Evolutionary conservation across 2,797 vertebrate species (phyloP).

Genomic region (Callimico goeldii): DNA sequence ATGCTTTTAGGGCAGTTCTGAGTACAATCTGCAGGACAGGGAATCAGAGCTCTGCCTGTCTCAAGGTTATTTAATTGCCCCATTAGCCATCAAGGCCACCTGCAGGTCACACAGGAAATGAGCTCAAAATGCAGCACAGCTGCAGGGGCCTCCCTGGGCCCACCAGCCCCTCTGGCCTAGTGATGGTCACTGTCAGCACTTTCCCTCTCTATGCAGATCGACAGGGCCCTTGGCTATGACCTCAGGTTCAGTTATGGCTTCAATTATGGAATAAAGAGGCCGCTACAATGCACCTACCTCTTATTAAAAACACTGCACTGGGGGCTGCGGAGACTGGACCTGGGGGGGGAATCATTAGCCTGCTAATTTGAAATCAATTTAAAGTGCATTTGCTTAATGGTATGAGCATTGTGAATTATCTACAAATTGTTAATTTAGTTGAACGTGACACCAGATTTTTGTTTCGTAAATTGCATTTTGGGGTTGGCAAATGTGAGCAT

Average conservation of each 20-base stretch:
- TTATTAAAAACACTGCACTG: slow-evolving; percentile 11
- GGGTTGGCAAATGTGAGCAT: not conserved
- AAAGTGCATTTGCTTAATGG: slow-evolving; percentile 86
- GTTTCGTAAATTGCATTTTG: slow-evolving; percentile 62
- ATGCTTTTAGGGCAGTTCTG: not conserved
- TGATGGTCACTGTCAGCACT: slow-evolving; percentile 72
- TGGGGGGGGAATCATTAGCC: slow-evolving; percentile 82
- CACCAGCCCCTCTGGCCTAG: not conserved
- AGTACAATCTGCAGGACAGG: not conserved
- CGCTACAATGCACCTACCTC: slow-evolving; percentile 68
- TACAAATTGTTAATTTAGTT: slow-evolving; percentile 83
- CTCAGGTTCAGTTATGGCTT: slow-evolving; percentile 78
- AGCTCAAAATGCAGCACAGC: slow-evolving; percentile 19
- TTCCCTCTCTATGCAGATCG: slow-evolving; percentile 72
- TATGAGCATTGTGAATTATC: slow-evolving; percentile 79
- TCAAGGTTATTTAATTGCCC: slow-evolving; percentile 50
- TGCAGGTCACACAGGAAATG: slow-evolving; percentile 20
- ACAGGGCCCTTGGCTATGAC: slow-evolving; percentile 76
- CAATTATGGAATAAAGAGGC: slow-evolving; percentile 71
- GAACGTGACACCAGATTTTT: slow-evolving; percentile 77
- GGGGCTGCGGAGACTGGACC: slow-evolving; percentile 69
- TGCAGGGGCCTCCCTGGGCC: slow-evolving; percentile 29
- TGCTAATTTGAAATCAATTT: slow-evolving; percentile 87
- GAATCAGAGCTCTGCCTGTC: not conserved
- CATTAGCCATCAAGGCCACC: not conserved